Evolutionary conservation across 2,888 invertebrate species (phyloP), one percentile per base, ranked within the genome.

Genomic region (Drosophila borealis): DNA sequence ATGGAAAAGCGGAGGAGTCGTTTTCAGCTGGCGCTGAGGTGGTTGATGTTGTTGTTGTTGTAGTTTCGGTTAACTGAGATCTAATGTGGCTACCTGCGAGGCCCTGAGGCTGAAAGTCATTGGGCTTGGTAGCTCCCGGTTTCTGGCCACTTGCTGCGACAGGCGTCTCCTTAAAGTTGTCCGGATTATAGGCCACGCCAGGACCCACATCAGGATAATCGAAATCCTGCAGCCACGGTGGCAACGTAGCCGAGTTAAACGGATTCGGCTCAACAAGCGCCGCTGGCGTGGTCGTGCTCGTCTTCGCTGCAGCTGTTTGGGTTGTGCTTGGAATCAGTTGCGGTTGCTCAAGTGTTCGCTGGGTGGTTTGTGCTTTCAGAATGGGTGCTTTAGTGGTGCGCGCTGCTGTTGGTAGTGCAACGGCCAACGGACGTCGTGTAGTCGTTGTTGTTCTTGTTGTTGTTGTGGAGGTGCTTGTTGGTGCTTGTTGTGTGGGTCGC

Each of bases 161-260:
- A 11, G 56, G 13, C 3, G 37, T 14, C 19, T 71, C 68, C 63
- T 56, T 72, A 51, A 78, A 84, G 69, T 72, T 84, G 37, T 71
- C 74, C 19, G 74, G 85, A 25, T 86, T 76, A 45, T 87, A 91
- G 11, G 92, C 90, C 2, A 91, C 92, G n/a, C 90, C 91, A 9
- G 91, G 91, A 17, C 89, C 92, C 13, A 91, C 76, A 76, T 91
- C 91, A 9, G 92, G 81, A 78, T 91, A 92, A 57, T 91, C 92
- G n/a, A 91, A 90, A 61, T 88, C 90, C 6, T 69, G 73, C 50
- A 92, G 63, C 91, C 92, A 91, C 19, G 91, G 70, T 5, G 91
- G 91, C 29, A 92, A 57, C 0, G 92, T 92, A 11, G 90, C 80
- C 21, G 90, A 89, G 42, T 90, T 81, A 39, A 92, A 91, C 11